These are phyloP conservation scores for Cantharis flavilabris DNA, from an alignment of 2,888 invertebrate genomes.

Conservation along the genomic window DNA sequence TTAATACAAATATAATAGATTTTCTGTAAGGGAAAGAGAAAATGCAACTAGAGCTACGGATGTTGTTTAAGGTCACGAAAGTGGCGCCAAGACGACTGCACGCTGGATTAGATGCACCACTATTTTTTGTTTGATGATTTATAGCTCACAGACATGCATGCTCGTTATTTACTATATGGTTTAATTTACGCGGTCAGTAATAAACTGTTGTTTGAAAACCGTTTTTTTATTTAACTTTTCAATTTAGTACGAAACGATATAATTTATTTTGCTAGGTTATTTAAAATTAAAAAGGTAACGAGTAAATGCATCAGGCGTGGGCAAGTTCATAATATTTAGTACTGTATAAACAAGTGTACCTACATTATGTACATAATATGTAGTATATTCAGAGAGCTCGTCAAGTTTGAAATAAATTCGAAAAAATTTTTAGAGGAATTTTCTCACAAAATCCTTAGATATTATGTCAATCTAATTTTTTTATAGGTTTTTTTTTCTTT, in stretches of 20 bases:
- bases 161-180: slow-evolving; percentile 37
- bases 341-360: neutral
- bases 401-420: too few relatives aligned
- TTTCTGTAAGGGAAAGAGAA: slow-evolving; percentile 7
- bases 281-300: neutral
- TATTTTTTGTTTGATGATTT: slow-evolving; percentile 43
- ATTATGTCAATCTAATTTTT: too few relatives aligned
- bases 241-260: slow-evolving; percentile 1
- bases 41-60: slow-evolving; percentile 38
- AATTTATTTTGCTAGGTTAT: neutral
- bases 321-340: neutral
- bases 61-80: slow-evolving; percentile 43
- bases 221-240: slow-evolving; percentile 10
- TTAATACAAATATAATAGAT: neutral
- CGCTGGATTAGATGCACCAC: slow-evolving; percentile 51
- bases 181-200: slow-evolving; percentile 30
- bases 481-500: too few relatives aligned
- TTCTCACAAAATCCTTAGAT: too few relatives aligned
- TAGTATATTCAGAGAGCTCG: too few relatives aligned
- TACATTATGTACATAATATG: too few relatives aligned
- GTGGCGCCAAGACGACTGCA: slow-evolving; percentile 50
- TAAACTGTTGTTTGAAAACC: slow-evolving; percentile 28
- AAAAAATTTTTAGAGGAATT: too few relatives aligned
- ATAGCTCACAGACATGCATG: slow-evolving; percentile 46
- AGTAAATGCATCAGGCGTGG: neutral